Base-by-base conservation (phyloP, 1,140 invertebrate genomes). In the Psix sp. region DNA sequence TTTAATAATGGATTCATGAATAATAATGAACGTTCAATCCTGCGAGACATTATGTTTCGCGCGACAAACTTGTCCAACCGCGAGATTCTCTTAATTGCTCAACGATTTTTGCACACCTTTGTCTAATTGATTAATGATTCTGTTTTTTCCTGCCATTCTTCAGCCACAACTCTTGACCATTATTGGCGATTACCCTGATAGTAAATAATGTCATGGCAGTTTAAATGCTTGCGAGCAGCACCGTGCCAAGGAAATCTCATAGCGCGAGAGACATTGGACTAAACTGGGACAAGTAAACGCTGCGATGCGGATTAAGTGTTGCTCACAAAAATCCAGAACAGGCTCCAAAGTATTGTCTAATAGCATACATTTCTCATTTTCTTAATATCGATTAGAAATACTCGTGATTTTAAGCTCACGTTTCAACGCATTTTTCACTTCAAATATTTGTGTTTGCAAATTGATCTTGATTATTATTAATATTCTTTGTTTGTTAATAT, bases 181-280 rank as follows among this genome's bases (percentile, higher is more conserved):
- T 39, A 49, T 49, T 33, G 21, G 36, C 14, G 29, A n/a, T 7
- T 40, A 20, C 29, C 29, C 29, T 39, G 60, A 45, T 65, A 51
- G 52, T 57, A 63, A 74, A 57, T 59, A 48, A 63, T 59, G 72
- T 59, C 57, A 54, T 20, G 52, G 72, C 42, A 13, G 56, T 43
- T 57, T 43, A 29, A 24, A 51, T 45, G 60, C 18, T 45, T 48
- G 54, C 38, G 38, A 56, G 39, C 39, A 21, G 45, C 51, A 14
- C 42, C 36, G 56, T 62, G 65, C 60, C 65, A 75, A 70, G 72
- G 72, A 63, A 60, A 75, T 70, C 52, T 48, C 20, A 54, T 13
- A 40, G 57, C 31, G 33, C 13, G 39, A 52, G 17, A 74, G 62
- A 45, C 62, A 60, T 62, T 74, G 70, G 48, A 57, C 49, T 63